A percentile compares a stretch with the other conserved stretches of the same genome.
These are phyloP conservation scores for Drosophila longiperda DNA, from an alignment of 2,888 invertebrate genomes.

Conservation along the genomic window DNA sequence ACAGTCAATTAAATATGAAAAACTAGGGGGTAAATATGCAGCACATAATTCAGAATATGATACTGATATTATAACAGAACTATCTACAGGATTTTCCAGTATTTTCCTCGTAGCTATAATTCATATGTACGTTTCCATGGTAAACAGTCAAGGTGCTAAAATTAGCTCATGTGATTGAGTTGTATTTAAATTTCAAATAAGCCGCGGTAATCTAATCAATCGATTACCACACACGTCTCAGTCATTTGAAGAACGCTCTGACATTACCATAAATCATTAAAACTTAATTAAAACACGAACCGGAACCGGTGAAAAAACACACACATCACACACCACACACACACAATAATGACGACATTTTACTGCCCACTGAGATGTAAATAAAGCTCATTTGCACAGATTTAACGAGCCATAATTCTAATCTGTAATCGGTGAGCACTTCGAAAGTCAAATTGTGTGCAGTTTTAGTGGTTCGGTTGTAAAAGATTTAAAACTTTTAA, in stretches of 20 bases:
- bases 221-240: slow-evolving; percentile 35
- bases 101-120: background rate
- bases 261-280: slow-evolving; percentile 56
- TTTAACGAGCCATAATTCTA: slow-evolving; percentile 74
- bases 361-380: slow-evolving; percentile 33
- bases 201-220: slow-evolving; percentile 22
- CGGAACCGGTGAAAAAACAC: slow-evolving; percentile 61
- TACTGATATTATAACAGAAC: background rate
- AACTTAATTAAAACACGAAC: slow-evolving; percentile 61
- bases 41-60: background rate
- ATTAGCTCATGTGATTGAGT: slow-evolving; percentile 32
- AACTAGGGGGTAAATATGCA: background rate
- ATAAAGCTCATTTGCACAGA: slow-evolving; percentile 59
- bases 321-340: slow-evolving; percentile 14
- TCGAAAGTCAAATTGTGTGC: slow-evolving; percentile 34
- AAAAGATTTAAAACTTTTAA: slow-evolving; percentile 53
- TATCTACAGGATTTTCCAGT: background rate
- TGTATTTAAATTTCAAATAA: slow-evolving; percentile 22
- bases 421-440: slow-evolving; percentile 69
- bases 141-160: slow-evolving; percentile 1
- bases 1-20: background rate
- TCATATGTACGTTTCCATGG: background rate
- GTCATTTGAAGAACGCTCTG: slow-evolving; percentile 26
- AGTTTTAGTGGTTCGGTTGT: slow-evolving; percentile 19
- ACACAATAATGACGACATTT: slow-evolving; percentile 11